phyloP scores from a whole-genome alignment of 2,888 invertebrate species.

The Xestia sexstrigata region DNA sequence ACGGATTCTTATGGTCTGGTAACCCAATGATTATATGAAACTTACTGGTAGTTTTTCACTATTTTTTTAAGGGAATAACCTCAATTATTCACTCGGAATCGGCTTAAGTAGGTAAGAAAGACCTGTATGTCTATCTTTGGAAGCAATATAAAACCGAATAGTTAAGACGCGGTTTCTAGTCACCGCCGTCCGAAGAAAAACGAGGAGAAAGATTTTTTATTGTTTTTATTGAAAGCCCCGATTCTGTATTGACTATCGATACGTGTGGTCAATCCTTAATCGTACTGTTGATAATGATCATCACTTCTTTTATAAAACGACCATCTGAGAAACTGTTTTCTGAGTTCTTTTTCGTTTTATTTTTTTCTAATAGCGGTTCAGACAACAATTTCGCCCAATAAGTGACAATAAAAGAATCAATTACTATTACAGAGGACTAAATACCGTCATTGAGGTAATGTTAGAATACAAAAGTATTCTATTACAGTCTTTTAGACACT shows the following conservation, averaged over 20 bases:
- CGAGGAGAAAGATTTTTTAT: background rate
- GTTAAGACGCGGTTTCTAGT: background rate
- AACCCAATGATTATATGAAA: background rate
- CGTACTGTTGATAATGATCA: background rate
- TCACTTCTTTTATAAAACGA: background rate
- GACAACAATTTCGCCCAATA: constrained; percentile 12
- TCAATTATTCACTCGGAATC: no score
- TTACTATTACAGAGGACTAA: constrained; percentile 12
- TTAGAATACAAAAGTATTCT: background rate
- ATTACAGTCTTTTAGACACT: background rate
- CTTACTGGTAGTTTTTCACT: background rate
- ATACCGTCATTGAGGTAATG: constrained; percentile 23
- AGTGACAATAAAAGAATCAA: constrained; percentile 22
- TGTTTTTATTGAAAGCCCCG: background rate
- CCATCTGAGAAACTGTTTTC: background rate
- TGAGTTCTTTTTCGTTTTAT: background rate
- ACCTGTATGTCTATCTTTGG: no score
- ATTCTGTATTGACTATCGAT: no score
- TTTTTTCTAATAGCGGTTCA: background rate
- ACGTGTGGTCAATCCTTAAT: background rate
- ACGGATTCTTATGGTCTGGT: background rate
- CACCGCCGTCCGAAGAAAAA: background rate
- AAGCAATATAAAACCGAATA: no score
- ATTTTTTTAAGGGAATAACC: no score
- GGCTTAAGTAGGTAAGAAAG: no score